Base-by-base conservation (phyloP, 2,113 vertebrate species). In the Seriola aureovittata region DNA sequence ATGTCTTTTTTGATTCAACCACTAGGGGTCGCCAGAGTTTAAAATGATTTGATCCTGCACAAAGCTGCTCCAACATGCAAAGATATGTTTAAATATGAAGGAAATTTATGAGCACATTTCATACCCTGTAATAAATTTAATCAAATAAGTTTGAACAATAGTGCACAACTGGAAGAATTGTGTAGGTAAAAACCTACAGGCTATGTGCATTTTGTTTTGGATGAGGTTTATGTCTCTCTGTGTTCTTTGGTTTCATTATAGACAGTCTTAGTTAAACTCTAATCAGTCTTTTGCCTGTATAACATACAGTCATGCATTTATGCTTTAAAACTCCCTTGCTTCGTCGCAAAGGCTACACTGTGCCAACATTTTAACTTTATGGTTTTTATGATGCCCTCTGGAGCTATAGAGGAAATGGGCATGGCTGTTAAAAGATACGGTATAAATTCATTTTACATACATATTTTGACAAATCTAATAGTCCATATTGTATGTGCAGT, bases 351-450 rank as follows among this genome's bases (percentile, higher is more conserved):
- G 57, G 58, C 76, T 78, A 67, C 81, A 85, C 46, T 50, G 63
- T 80, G 80, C 77, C 38, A 17, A 64, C 78, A 84, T 80, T 80
- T 88, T 77, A 88, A 72, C 79, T 69, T 72, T 54, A 74, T 42
- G 69, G 21, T 52, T 87, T 85, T 84, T 82, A 91, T 23, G 25
- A 84, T 76, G 66, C 85, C 77, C 64, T 64, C n/a, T 73, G 63
- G 89, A 65, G 75, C 78, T 42, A 60, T 88, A 32, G 7, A 23
- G n/a, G 69, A 79, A 67, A 69, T 69, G 81, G 63, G 66, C 71
- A 73, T 59, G 70, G 62, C 69, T 85, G 62, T 76, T 76, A 65
- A 74, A 66, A 72, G 69, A 89, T 71, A 64, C 2, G 23, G 23
- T 32, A 38, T 81, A 77, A 58, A 67, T 81, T 84, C 25, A 78